Evolutionary conservation across 37 sponge, comb jelly and placozoan genomes (phyloP).

Genomic region (Beroe forskalii): DNA sequence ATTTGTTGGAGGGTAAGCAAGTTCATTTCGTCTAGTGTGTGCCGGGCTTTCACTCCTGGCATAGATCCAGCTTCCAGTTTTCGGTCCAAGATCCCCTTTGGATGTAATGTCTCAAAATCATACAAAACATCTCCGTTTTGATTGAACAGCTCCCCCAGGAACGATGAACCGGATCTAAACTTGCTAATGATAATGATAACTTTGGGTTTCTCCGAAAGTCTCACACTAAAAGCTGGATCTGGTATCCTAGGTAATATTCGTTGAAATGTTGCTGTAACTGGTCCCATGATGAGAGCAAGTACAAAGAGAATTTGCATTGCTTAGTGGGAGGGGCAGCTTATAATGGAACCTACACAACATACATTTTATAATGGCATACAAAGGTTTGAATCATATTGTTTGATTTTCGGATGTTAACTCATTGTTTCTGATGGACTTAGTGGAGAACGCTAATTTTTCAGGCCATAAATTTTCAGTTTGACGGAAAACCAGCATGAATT

Average conservation of each 20-base stretch:
- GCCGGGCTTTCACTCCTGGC: neutral
- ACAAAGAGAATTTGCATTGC: too few species aligned
- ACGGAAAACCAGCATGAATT: too few species aligned
- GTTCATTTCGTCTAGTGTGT: neutral
- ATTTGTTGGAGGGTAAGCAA: neutral
- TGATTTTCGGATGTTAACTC: too few species aligned
- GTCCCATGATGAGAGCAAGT: too few species aligned
- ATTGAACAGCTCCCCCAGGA: neutral
- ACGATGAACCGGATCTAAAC: neutral
- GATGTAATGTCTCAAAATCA: neutral
- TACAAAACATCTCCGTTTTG: neutral
- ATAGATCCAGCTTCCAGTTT: neutral
- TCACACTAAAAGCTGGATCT: neutral
- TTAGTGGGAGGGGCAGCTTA: too few species aligned
- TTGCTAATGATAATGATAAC: neutral
- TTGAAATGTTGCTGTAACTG: too few species aligned
- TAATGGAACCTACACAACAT: too few species aligned
- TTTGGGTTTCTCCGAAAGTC: neutral
- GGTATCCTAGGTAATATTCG: neutral
- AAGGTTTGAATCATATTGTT: too few species aligned
- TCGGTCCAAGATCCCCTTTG: neutral
- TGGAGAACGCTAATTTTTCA: too few species aligned
- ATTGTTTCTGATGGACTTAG: too few species aligned
- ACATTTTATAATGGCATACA: too few species aligned
- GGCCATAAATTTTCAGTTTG: too few species aligned